Base-by-base conservation (phyloP, 2,888 invertebrate genomes). In the Carcina quercana region DNA sequence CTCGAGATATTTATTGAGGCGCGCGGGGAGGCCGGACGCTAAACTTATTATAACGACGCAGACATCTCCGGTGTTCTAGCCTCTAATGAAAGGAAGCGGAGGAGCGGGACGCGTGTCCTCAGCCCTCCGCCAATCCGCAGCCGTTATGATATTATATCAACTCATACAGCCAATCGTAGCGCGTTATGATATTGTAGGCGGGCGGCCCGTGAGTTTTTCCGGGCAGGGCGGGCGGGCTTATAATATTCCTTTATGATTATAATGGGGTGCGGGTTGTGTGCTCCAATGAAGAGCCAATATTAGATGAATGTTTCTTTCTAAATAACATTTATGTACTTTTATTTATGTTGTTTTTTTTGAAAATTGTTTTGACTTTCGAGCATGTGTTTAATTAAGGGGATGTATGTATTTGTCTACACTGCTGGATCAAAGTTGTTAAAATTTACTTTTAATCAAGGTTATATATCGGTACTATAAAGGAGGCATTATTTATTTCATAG, bases 141-240 rank as follows among this genome's bases (percentile, higher is more conserved):
- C 48, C 79, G 85, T 84, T 87, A 87, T 87, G 87, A 87, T 87
- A 87, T 87, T 86, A 87, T 87, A 87, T 86, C 84, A 84, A 62
- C 55, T 71, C 69, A 75, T 78, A 70, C 73, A 72, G 60, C 85
- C 84, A 83, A 87, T 87, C 68, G 79, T 66, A 45, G 69, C 59
- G 59, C 71, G 82, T 79, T 82, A 84, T 84, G 84, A 84, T 74
- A 85, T 85, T 84, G 75, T 73, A 72, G 82, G 82, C 82, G 83
- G 78, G 70, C 71, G 67, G 63, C 40, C 46, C 47, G 48, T 43
- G 61, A 55, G 62, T 63, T 75, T 66, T 78, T 78, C 68, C 66
- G 57, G 44, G 65, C 66, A 59, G 80, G 80, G 79, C 79, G 80
- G 79, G 82, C 80, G 73, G 74, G 56, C 51, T 78, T 83, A 79